These are phyloP conservation scores for Dorcus parallelipipedus DNA, from an alignment of 2,888 invertebrate genomes.

Conservation along the genomic window DNA sequence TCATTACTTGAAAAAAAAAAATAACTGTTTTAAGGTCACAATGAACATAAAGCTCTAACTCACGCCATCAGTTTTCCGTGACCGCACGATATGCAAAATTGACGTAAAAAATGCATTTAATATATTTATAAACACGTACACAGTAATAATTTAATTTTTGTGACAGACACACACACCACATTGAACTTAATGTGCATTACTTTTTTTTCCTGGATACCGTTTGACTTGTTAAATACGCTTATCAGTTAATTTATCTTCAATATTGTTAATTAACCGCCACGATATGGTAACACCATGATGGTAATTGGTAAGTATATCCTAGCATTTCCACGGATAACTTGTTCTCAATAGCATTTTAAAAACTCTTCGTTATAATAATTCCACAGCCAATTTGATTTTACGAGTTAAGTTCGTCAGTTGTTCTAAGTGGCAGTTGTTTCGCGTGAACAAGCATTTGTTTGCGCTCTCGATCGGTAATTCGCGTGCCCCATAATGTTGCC, in stretches of 20 bases:
- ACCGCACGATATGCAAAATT: conserved; percentile 20
- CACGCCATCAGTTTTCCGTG: conserved; percentile 11
- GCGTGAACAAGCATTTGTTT: conserved; percentile 52
- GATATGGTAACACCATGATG: conserved; percentile 10
- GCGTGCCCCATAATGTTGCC: conserved; percentile 48
- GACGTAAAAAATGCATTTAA: conserved; percentile 17
- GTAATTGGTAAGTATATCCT: background rate
- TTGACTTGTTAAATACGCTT: too few species aligned
- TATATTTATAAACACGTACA: conserved; percentile 8
- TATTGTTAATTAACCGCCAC: too few species aligned
- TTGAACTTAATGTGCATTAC: background rate
- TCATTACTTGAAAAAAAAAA: background rate
- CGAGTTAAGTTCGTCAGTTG: conserved; percentile 43
- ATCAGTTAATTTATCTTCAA: too few species aligned
- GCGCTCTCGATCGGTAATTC: conserved; percentile 50
- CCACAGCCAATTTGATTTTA: conserved; percentile 40
- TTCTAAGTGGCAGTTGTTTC: conserved; percentile 50
- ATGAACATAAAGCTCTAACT: conserved; percentile 16
- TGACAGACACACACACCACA: background rate
- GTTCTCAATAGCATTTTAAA: background rate
- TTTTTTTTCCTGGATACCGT: too few species aligned
- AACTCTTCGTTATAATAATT: conserved; percentile 20
- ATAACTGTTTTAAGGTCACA: conserved; percentile 14
- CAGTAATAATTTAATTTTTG: background rate
- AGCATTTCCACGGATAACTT: too few species aligned